Evolutionary conservation across 2,113 vertebrate genomes (phyloP), one percentile per base, ranked within the genome.

Genomic region (Pandion haliaetus): DNA sequence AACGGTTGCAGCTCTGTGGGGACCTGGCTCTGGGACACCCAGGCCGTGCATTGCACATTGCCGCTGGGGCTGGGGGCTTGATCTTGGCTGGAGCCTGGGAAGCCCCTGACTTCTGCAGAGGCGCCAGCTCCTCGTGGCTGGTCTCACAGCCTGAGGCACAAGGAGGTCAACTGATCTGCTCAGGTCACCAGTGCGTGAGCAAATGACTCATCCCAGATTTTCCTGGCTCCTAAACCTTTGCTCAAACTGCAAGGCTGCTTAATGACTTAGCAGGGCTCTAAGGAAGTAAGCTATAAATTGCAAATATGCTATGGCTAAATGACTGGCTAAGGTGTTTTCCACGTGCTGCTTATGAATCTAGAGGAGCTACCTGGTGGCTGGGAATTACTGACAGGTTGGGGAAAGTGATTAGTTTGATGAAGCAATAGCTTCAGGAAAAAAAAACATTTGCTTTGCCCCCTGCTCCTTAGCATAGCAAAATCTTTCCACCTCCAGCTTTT

Each of bases 131-230:
- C 89, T 47, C 14, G 3, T 58, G 45, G 28, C 73, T 0, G 1
- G 28, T 61, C 49, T 36, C 67, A 5, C 77, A 82, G 77, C 63
- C 38, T 7, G 0, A 57, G 94, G 58, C 76, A 76, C 54, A 26
- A 40, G 54, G 79, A 94, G 91, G 65, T 90, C 93, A 93, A 38
- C 50, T 78, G 78, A 82, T 94, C 28, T 72, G 44, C 72, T 90
- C 86, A 79, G 93, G 90, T 95, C 90, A 88, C 57, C 57, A 31
- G 44, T 82, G 76, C 31, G 7, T 52, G 95, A 94, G 71, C 63
- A 62, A 82, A 42, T 84, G 63, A 95, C 95, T 91, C 87, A 89
- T 70, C 88, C 63, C 69, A 82, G 94, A 86, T 90, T 86, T 78
- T 71, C 62, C 93, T 86, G 88, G 54, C 71, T 91, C 77, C 88